Conservation (phyloP, 2,888 invertebrate species). For the Eupithecia pulchellata region DNA sequence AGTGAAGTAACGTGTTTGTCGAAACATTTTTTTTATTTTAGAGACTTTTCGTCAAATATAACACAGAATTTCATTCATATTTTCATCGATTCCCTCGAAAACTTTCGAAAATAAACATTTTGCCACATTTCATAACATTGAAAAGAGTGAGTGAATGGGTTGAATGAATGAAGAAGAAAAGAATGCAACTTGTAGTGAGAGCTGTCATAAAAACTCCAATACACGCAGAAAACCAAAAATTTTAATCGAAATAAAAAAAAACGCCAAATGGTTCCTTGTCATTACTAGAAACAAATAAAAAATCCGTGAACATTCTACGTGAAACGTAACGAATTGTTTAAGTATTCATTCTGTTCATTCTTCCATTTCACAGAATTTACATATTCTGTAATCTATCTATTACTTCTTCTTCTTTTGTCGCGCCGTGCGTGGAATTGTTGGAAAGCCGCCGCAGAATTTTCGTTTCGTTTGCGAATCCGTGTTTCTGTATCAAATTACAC, state of each 20-base stretch:
- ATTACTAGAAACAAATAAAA: no score
- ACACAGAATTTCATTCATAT: slow-evolving; percentile 21
- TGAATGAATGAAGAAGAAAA: neutral
- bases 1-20: neutral
- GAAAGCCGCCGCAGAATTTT: neutral
- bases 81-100: neutral
- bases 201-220: no score
- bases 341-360: no score
- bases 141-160: neutral
- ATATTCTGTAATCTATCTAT: no score
- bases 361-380: no score
- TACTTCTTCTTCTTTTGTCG: no score
- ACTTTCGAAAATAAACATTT: slow-evolving; percentile 15
- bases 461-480: neutral
- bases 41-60: neutral
- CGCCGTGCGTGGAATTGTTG: neutral
- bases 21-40: neutral
- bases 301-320: no score
- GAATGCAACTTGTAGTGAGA: neutral
- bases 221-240: no score
- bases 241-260: no score
- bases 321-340: no score
- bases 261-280: no score
- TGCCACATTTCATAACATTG: slow-evolving; percentile 4
- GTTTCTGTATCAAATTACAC: slow-evolving; percentile 12